phyloP scores from a whole-genome alignment of 2,888 invertebrate species.

The Epicampocera succincta region DNA sequence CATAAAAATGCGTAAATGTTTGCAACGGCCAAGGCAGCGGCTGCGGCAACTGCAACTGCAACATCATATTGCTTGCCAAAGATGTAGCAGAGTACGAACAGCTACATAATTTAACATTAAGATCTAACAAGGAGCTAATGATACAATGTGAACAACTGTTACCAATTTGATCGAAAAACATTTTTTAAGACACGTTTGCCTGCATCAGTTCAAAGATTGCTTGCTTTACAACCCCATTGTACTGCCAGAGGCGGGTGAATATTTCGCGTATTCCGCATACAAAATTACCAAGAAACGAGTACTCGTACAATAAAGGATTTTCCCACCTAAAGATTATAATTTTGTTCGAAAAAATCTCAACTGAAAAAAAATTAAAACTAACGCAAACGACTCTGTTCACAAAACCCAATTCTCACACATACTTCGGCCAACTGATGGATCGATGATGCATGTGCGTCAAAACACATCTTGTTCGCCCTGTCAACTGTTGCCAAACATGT shows the following conservation, averaged over 20 bases:
- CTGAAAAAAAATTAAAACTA: neutral
- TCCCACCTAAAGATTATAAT: too few species aligned
- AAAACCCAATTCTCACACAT: slow-evolving; percentile 37
- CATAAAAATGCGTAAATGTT: slow-evolving; percentile 32
- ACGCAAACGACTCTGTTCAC: slow-evolving; percentile 5
- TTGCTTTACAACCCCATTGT: slow-evolving; percentile 9
- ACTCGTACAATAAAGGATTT: too few species aligned
- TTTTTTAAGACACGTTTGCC: slow-evolving; percentile 42
- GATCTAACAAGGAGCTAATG: slow-evolving; percentile 27
- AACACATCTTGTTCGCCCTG: slow-evolving; percentile 62
- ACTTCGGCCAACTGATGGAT: slow-evolving; percentile 32
- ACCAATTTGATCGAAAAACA: slow-evolving; percentile 65
- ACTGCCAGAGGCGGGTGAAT: slow-evolving; percentile 17
- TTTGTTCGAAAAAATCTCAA: neutral
- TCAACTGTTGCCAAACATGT: slow-evolving; percentile 60
- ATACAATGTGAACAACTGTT: slow-evolving; percentile 60
- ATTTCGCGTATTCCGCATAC: neutral
- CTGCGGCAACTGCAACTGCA: slow-evolving; percentile 18
- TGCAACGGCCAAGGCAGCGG: too few species aligned
- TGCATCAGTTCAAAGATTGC: slow-evolving; percentile 33
- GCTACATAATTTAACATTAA: slow-evolving; percentile 28
- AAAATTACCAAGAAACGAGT: too few species aligned
- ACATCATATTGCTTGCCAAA: neutral
- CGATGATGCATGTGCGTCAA: slow-evolving; percentile 61
- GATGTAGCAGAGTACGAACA: slow-evolving; percentile 14